Evolutionary conservation across 2,797 vertebrate genomes (phyloP).

Genomic region (Cirrhinus mrigala): DNA sequence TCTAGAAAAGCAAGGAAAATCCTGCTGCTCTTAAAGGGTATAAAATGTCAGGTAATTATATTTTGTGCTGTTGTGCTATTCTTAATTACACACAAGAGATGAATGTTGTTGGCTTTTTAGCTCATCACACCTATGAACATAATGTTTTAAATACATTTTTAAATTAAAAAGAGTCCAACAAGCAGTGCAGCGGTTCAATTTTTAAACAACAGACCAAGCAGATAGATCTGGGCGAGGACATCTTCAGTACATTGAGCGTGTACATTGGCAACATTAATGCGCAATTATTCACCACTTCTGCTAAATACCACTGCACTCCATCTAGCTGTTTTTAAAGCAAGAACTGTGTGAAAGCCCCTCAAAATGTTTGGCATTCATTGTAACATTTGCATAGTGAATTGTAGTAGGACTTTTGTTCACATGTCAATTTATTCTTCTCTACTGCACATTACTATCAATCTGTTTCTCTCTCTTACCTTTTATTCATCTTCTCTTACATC

Average conservation of each 20-base stretch:
- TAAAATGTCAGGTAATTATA: background rate
- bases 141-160: background rate
- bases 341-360: background rate
- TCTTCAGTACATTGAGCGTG: background rate
- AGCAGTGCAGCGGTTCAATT: background rate
- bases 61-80: background rate
- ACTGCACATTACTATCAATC: background rate
- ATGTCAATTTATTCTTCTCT: background rate
- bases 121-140: background rate
- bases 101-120: background rate
- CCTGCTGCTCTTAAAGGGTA: background rate
- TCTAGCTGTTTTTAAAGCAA: background rate
- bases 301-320: background rate
- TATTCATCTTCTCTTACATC: background rate
- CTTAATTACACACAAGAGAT: background rate
- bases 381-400: background rate
- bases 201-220: background rate
- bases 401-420: background rate
- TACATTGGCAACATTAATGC: background rate
- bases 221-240: background rate
- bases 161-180: background rate
- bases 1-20: background rate
- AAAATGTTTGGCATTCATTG: background rate
- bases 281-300: background rate
- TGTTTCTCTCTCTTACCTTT: background rate